Evolutionary conservation across 2,113 vertebrate species (phyloP).

Genomic region (Calyptomena viridis): DNA sequence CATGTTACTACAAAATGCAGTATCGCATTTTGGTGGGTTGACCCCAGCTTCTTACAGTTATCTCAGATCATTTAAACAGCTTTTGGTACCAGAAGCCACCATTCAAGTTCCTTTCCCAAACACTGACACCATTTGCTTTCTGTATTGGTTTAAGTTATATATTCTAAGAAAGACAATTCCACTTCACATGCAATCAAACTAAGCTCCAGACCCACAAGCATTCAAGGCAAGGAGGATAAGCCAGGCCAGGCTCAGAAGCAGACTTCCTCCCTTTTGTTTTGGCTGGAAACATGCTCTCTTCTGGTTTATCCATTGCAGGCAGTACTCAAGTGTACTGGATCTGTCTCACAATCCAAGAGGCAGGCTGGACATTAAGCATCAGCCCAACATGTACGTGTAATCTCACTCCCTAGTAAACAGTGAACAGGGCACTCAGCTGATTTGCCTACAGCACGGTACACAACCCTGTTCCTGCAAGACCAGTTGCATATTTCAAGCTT

Average conservation of each 20-base stretch:
- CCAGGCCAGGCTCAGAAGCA: background rate
- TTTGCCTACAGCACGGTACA: background rate
- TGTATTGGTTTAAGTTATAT: background rate
- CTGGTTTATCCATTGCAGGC: background rate
- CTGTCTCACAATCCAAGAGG: background rate
- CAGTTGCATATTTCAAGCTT: background rate
- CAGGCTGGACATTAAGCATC: background rate
- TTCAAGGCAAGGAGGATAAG: background rate
- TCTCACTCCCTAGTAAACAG: background rate
- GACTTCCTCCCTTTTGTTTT: conserved; percentile 12
- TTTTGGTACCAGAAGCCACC: background rate
- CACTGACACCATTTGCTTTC: background rate
- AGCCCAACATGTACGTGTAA: accelerated
- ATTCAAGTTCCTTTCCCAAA: background rate
- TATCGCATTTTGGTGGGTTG: background rate
- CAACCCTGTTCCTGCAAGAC: background rate
- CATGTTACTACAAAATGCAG: background rate
- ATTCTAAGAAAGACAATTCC: background rate
- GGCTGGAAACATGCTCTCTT: background rate
- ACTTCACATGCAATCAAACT: background rate
- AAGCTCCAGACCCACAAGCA: background rate
- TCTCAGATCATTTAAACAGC: background rate
- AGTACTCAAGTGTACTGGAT: accelerated
- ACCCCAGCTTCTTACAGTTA: background rate
- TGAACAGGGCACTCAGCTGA: background rate